Base-by-base conservation (phyloP, 2,797 vertebrate species). In the Florisuga fusca region DNA sequence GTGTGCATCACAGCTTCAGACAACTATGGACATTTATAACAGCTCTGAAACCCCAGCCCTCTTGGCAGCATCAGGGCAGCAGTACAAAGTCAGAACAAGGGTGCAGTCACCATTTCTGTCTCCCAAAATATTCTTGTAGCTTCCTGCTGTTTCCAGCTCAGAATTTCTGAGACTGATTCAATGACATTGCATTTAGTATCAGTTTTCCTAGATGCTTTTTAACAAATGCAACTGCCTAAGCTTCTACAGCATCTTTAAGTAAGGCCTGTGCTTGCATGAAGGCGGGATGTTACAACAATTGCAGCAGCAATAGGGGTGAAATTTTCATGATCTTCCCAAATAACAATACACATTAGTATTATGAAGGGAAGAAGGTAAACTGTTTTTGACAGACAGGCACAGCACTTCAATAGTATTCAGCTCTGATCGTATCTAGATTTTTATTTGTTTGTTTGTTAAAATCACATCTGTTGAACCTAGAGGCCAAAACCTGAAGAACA, bases 1-100 rank as follows among this genome's bases (percentile, higher is more conserved):
- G 6, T 0, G 0, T 36, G 27, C 74, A 22, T 12, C 15, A 13
- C 25, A 2, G 1, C 13, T 23, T 55, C 55, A 46, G 20, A 4
- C 21, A 46, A 9, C 11, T 17, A 15, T 0, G 3, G 15, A 26
- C 57, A 20, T 5, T 11, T 6, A 41, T 41, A 45, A 10, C 5
- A 33, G 13, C 8, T 77, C 45, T 15, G 31, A 12, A 36, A 11
- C 2, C 7, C 25, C 6, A 57, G 22, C 4, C 15, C 27, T 22
- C n/a, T 2, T 12, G 15, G 11, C 51, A 9, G 10, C 10, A 21
- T 9, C 48, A 29, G 10, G 72, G 12, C 19, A 38, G 34, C 15
- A 29, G 31, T 20, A 45, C 8, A 23, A 38, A 31, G 17, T 23
- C 50, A 50, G n/a, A 86, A 20, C 4, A 72, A 50, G 14, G 10